Evolutionary conservation across 1,140 invertebrate genomes (phyloP).

Genomic region (Drosophila funebris): DNA sequence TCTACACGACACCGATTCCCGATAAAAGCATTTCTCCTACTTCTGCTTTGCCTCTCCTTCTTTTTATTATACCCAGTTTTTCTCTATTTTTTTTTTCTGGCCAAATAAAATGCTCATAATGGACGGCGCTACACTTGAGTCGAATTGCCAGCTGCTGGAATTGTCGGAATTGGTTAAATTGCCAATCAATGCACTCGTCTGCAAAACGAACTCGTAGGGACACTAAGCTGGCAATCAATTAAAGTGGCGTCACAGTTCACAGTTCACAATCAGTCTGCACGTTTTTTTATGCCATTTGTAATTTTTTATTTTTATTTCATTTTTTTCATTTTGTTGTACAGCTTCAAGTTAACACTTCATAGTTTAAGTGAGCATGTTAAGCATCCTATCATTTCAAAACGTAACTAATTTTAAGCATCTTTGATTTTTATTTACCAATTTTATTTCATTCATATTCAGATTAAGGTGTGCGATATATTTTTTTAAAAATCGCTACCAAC

Average conservation of each 20-base stretch:
- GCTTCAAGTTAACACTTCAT: not conserved
- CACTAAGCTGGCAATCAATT: constrained; percentile 46
- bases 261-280: not conserved
- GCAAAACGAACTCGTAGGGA: not conserved
- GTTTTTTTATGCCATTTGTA: not conserved
- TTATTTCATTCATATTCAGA: too few species aligned
- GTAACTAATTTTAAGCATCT: too few species aligned
- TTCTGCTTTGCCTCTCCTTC: not conserved
- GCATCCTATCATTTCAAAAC: too few species aligned
- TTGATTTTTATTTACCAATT: too few species aligned
- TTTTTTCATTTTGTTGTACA: not conserved
- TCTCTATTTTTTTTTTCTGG: not conserved
- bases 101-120: constrained; percentile 43
- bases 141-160: constrained; percentile 21
- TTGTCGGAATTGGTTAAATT: constrained; percentile 41
- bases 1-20: constrained; percentile 38
- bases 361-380: not conserved
- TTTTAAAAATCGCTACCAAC: too few species aligned
- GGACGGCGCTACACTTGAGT: constrained; percentile 38
- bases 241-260: constrained; percentile 29
- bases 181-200: constrained; percentile 44
- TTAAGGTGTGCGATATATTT: too few species aligned
- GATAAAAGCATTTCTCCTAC: constrained; percentile 11
- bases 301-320: not conserved
- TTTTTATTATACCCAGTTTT: not conserved